Percentiles rank a stretch among this genome's conserved stretches.
Conservation (phyloP, 2,888 invertebrate genomes). For the Masnerella sp. region DNA sequence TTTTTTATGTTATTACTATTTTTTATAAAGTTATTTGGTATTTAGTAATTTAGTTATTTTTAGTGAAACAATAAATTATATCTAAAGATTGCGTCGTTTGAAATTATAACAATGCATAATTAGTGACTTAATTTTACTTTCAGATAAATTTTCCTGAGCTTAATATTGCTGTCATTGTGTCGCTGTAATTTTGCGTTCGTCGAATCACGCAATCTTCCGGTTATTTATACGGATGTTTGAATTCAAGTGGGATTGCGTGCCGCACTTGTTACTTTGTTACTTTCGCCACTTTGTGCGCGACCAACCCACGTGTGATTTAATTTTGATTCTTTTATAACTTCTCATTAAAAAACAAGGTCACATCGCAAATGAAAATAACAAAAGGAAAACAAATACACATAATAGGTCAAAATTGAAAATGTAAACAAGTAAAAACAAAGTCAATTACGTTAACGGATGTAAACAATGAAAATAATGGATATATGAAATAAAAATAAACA, state of each 20-base stretch:
- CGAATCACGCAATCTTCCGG: slow-evolving; percentile 56
- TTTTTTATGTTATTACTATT: too few relatives aligned
- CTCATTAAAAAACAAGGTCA: too few relatives aligned
- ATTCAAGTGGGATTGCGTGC: slow-evolving; percentile 41
- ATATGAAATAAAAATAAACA: too few relatives aligned
- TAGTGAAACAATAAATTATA: too few relatives aligned
- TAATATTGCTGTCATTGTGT: slow-evolving; percentile 51
- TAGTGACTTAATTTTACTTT: slow-evolving; percentile 48
- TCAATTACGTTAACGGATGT: background rate
- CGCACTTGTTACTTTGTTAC: slow-evolving; percentile 18
- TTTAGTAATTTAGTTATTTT: too few relatives aligned
- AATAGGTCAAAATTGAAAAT: background rate
- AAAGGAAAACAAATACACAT: background rate
- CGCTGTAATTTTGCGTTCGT: slow-evolving; percentile 30
- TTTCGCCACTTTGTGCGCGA: slow-evolving; percentile 16
- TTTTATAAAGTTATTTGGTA: too few relatives aligned
- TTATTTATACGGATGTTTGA: slow-evolving; percentile 50
- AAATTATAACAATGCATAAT: slow-evolving; percentile 1
- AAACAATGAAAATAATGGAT: too few relatives aligned
- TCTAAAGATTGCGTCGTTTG: background rate
- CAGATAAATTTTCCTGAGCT: slow-evolving; percentile 23
- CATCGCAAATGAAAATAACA: background rate
- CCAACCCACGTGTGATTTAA: too few relatives aligned
- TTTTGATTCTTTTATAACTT: too few relatives aligned
- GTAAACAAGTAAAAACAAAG: background rate